Evolutionary conservation across 2,797 vertebrate species (phyloP).

Genomic region (Morus bassanus): DNA sequence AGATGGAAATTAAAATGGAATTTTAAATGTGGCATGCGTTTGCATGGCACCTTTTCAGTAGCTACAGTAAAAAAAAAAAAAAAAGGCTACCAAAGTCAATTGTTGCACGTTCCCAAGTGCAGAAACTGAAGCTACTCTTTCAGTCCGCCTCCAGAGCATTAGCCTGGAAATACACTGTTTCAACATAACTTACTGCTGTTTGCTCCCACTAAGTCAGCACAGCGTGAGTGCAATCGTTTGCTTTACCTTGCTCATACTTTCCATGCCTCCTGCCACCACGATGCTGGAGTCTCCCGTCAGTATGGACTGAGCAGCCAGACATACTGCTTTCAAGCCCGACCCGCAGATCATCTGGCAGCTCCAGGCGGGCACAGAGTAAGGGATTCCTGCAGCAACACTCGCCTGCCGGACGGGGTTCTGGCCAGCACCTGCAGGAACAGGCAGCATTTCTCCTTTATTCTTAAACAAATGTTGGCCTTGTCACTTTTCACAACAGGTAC

Average conservation of each 20-base stretch:
- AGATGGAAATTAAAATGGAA: background rate
- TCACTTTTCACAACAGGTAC: background rate
- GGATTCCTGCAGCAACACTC: conserved; percentile 87
- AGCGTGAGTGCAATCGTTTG: accelerated
- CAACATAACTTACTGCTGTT: background rate
- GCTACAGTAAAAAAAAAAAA: background rate
- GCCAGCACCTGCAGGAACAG: conserved; percentile 82
- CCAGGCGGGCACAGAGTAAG: conserved; percentile 91
- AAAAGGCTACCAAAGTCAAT: background rate
- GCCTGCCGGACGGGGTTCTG: conserved; percentile 93
- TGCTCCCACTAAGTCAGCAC: accelerated
- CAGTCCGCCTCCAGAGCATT: accelerated
- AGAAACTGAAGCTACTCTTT: background rate
- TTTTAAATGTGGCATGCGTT: background rate
- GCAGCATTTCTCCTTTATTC: background rate
- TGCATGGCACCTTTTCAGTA: background rate
- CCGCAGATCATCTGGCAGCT: conserved; percentile 98
- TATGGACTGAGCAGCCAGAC: conserved; percentile 90
- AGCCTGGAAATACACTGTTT: background rate
- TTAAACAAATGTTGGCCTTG: accelerated
- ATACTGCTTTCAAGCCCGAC: conserved; percentile 92
- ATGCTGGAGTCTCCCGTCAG: conserved; percentile 82
- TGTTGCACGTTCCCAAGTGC: accelerated
- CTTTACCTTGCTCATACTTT: conserved; percentile 95
- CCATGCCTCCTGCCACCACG: conserved; percentile 97